A percentile compares a stretch with the other conserved stretches of the same genome.
Evolutionary conservation across 2,888 invertebrate genomes (phyloP).

Genomic region (Ophion ellenae): DNA sequence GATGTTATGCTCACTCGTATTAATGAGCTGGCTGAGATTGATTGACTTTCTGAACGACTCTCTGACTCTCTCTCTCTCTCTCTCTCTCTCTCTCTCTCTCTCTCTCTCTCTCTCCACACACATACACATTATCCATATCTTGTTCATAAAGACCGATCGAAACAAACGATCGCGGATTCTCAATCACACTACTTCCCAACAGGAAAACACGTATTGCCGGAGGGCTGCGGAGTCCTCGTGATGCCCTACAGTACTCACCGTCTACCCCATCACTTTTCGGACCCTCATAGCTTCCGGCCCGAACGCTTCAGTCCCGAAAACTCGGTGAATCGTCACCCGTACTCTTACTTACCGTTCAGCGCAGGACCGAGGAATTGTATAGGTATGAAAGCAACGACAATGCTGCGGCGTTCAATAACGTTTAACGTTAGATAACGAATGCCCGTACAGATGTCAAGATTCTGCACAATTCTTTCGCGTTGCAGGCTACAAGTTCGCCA

Average conservation of each 20-base stretch:
- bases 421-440: no score
- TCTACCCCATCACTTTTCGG: conserved; percentile 85
- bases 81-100: no score
- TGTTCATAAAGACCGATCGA: no score
- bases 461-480: no score
- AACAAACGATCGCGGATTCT: neutral
- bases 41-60: no score
- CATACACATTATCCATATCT: neutral
- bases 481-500: conserved; percentile 88
- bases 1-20: neutral
- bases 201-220: conserved; percentile 84
- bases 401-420: no score
- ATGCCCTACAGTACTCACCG: conserved; percentile 86
- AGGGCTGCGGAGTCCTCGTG: conserved; percentile 85
- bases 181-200: conserved; percentile 38
- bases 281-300: conserved; percentile 86
- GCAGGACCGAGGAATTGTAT: conserved; percentile 86
- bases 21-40: no score
- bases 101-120: no score
- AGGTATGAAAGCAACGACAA: conserved; percentile 76
- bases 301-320: conserved; percentile 86
- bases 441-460: no score
- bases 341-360: conserved; percentile 86
- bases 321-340: conserved; percentile 85
- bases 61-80: no score